Percentiles rank a stretch among this genome's conserved stretches.
These are phyloP conservation scores for Bombus cullumanus DNA, from an alignment of 1,140 invertebrate species.

Conservation along the genomic window DNA sequence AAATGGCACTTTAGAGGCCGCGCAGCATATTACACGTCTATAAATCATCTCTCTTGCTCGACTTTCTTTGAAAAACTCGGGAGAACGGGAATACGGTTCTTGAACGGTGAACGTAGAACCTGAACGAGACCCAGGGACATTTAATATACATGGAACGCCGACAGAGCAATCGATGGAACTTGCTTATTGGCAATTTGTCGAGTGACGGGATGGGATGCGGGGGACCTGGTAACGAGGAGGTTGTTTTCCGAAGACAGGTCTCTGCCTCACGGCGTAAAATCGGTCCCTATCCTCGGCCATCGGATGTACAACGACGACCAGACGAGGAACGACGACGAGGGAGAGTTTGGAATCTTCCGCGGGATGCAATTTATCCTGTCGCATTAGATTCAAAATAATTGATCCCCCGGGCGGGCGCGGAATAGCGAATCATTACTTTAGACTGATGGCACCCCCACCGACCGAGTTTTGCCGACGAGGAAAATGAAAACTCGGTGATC, in stretches of 20 bases:
- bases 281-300: constrained; percentile 27
- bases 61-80: neutral
- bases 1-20: neutral
- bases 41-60: neutral
- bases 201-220: constrained; percentile 26
- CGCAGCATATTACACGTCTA: neutral
- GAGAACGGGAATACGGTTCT: neutral
- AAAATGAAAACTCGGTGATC: constrained; percentile 75
- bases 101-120: neutral
- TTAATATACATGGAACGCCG: constrained; percentile 43
- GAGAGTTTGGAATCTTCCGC: constrained; percentile 39
- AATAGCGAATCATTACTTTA: constrained; percentile 73
- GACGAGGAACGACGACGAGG: neutral
- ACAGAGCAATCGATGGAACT: constrained; percentile 42
- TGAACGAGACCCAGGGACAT: neutral
- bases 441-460: constrained; percentile 62
- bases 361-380: constrained; percentile 72
- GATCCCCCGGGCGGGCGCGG: constrained; percentile 70
- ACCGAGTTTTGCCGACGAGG: constrained; percentile 40
- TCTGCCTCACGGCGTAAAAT: constrained; percentile 60
- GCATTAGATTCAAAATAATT: constrained; percentile 77
- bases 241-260: constrained; percentile 56
- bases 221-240: constrained; percentile 48
- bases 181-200: constrained; percentile 63
- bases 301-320: neutral